These are phyloP conservation scores for Calameuta idolon DNA, from an alignment of 2,888 invertebrate species.

Conservation along the genomic window DNA sequence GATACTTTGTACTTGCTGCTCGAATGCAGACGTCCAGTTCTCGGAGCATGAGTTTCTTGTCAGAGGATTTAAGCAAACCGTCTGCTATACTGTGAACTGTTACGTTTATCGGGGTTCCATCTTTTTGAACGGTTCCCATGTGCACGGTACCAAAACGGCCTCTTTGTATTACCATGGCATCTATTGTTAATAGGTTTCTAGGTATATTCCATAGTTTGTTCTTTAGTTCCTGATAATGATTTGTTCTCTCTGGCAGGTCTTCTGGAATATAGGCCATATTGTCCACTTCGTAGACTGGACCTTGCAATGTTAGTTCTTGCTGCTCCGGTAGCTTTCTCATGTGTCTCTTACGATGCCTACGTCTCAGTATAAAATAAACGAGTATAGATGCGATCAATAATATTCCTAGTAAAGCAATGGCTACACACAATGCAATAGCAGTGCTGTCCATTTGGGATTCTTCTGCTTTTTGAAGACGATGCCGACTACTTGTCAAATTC, in stretches of 20 bases:
- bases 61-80: conserved; percentile 69
- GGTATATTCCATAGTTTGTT: conserved; percentile 82
- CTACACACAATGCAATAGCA: conserved; percentile 70
- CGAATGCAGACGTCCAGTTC: conserved; percentile 80
- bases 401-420: conserved; percentile 78
- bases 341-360: conserved; percentile 64
- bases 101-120: conserved; percentile 70
- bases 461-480: background rate
- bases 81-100: conserved; percentile 78
- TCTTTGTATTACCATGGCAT: conserved; percentile 76
- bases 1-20: conserved; percentile 77
- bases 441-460: conserved; percentile 37
- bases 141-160: conserved; percentile 85
- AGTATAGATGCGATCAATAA: conserved; percentile 75
- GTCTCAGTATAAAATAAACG: conserved; percentile 73
- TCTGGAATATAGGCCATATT: conserved; percentile 84
- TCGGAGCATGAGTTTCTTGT: conserved; percentile 73
- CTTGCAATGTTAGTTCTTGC: conserved; percentile 81
- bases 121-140: conserved; percentile 76
- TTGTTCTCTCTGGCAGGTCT: conserved; percentile 74
- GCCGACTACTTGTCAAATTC: conserved; percentile 41
- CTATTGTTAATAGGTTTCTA: conserved; percentile 78
- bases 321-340: conserved; percentile 71
- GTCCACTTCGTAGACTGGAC: conserved; percentile 84
- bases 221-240: conserved; percentile 81